Evolutionary conservation across 2,888 invertebrate species (phyloP).

Genomic region (Unio delphinus): DNA sequence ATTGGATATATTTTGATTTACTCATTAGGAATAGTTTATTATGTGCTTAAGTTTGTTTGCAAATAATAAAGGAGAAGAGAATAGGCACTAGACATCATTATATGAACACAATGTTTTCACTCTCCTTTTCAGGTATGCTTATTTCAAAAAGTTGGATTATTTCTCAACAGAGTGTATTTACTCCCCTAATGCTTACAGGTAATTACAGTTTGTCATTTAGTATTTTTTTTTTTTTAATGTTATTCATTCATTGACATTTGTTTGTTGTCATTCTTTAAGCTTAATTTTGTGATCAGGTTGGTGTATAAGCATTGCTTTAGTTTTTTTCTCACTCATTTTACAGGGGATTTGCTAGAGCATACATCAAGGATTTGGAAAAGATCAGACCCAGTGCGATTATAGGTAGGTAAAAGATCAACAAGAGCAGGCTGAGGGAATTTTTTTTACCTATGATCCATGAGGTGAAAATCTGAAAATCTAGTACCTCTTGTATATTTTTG

Average conservation of each 20-base stretch:
- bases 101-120: not conserved
- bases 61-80: no score
- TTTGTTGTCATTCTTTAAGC: no score
- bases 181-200: constrained; percentile 94
- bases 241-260: not conserved
- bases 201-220: constrained; percentile 6
- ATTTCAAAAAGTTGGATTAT: constrained; percentile 94
- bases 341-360: constrained; percentile 77
- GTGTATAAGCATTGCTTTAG: not conserved
- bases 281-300: no score
- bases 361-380: constrained; percentile 95
- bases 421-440: no score
- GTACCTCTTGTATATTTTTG: no score
- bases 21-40: no score
- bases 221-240: not conserved
- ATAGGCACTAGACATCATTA: no score
- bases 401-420: constrained; percentile 58
- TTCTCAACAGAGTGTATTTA: constrained; percentile 99
- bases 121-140: constrained; percentile 79
- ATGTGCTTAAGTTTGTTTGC: no score
- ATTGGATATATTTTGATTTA: no score
- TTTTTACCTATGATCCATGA: no score
- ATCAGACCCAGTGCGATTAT: constrained; percentile 92
- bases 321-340: constrained; percentile 13
- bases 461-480: no score